These are phyloP conservation scores for Gyrodactylus salaris DNA, from an alignment of 1,140 invertebrate species.

Conservation along the genomic window DNA sequence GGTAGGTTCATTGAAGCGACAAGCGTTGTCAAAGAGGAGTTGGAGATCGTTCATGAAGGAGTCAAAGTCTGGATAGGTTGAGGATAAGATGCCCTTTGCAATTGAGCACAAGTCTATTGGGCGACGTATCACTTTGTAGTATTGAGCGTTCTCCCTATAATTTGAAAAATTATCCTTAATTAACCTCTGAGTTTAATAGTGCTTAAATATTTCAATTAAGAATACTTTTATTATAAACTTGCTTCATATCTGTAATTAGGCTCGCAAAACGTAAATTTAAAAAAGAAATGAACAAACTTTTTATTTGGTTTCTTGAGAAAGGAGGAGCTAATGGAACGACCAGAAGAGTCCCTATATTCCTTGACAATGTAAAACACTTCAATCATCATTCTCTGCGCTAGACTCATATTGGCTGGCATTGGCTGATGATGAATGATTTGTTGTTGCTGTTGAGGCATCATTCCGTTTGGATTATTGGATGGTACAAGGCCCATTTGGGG, in stretches of 20 bases:
- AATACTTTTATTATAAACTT: no score
- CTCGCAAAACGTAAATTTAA: no score
- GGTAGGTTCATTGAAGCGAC: slow-evolving; percentile 94
- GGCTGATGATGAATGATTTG: neutral
- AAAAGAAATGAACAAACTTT: slow-evolving; percentile 18
- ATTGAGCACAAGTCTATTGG: slow-evolving; percentile 90
- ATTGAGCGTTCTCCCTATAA: slow-evolving; percentile 51
- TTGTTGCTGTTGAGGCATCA: neutral
- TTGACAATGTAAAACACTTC: slow-evolving; percentile 55
- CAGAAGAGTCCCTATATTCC: slow-evolving; percentile 30
- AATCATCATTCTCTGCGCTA: slow-evolving; percentile 21
- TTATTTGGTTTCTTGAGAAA: slow-evolving; percentile 39
- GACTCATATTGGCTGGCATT: slow-evolving; percentile 4
- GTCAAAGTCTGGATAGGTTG: slow-evolving; percentile 43
- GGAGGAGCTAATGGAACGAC: slow-evolving; percentile 22
- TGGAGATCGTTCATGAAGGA: slow-evolving; percentile 65
- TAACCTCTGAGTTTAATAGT: no score
- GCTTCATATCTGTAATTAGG: no score
- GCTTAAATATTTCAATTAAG: no score
- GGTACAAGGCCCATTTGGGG: neutral
- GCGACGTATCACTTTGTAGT: slow-evolving; percentile 82
- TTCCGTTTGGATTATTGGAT: neutral
- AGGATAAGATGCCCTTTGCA: slow-evolving; percentile 42
- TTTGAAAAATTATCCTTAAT: neutral
- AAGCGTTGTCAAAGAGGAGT: slow-evolving; percentile 93